Evolutionary conservation across 2,797 vertebrate species (phyloP), one percentile per base, ranked within the genome.

Genomic region (Neopelma chrysocephalum): DNA sequence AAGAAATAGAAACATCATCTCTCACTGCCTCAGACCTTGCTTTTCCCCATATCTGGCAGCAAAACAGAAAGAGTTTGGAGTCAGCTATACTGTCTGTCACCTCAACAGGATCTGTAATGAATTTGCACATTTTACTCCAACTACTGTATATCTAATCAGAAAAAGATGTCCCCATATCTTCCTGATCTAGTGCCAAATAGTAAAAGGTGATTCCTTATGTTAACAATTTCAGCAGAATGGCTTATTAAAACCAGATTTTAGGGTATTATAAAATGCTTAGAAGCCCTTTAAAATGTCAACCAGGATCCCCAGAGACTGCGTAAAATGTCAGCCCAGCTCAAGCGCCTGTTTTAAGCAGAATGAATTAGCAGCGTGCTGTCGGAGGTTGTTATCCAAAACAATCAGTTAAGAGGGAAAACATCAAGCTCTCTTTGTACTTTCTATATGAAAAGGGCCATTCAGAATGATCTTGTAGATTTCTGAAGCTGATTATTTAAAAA

Each of bases 261-360:
- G 98, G 97, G 98, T 98, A 98, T 99, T 99, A 99, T 99, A 99
- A 99, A 99, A 99, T 98, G 99, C 99, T 99, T 99, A 99, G 99
- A 99, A 99, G 99, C 99, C 99, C 99, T 99, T 99, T 99, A 99
- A 99, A 99, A 99, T 99, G 99, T 99, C 99, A 99, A 98, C 98
- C 97, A 98, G 97, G 98, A 98, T 99, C 99, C 98, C 99, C 96
- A 98, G 99, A 99, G 99, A 99, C 98, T 95, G 98, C 97, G 97
- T 98, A 98, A 99, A 99, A 99, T 99, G 99, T 99, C 99, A 99
- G 98, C 97, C 98, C 97, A 98, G 98, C 98, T 98, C 98, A 98
- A 98, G 98, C 97, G 98, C 98, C 99, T 99, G 98, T 99, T 99
- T 99, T 99, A 99, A 99, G 98, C 98, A 98, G 99, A 99, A 99